Percentiles rank a stretch among this genome's conserved stretches.
Conservation (phyloP, 1,140 invertebrate genomes). For the Sminthurides bifidus region DNA sequence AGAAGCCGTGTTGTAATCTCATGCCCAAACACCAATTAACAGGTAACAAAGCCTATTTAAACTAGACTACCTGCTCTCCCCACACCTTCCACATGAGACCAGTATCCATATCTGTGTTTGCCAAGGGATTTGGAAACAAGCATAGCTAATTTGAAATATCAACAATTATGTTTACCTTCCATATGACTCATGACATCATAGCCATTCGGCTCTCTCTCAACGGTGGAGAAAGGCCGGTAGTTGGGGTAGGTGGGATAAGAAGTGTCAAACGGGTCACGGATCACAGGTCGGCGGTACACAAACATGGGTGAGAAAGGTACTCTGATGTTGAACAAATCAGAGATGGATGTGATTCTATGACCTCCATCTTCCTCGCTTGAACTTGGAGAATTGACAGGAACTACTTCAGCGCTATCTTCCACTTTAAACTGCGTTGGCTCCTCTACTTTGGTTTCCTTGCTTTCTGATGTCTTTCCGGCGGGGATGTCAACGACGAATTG, state of each 20-base stretch:
- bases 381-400: not conserved
- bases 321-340: conserved; percentile 19
- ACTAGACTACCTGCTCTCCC: too few relatives aligned
- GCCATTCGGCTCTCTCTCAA: not conserved
- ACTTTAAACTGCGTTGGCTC: not conserved
- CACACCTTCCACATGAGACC: not conserved
- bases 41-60: not conserved
- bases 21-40: not conserved
- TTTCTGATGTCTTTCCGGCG: too few relatives aligned
- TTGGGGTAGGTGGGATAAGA: conserved; percentile 5
- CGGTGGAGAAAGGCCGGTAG: not conserved
- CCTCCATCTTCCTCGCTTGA: conserved; percentile 1
- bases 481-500: conserved; percentile 17
- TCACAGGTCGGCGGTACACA: conserved; percentile 23
- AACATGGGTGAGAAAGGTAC: conserved; percentile 20
- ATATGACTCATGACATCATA: conserved; percentile 13
- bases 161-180: conserved; percentile 12
- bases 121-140: not conserved
- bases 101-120: not conserved
- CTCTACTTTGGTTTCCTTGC: too few relatives aligned
- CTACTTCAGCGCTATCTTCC: not conserved
- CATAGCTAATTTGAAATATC: not conserved
- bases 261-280: conserved; percentile 21
- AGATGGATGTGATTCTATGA: not conserved
- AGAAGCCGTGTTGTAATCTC: not conserved